Evolutionary conservation across 2,888 invertebrate species (phyloP), one percentile per base, ranked within the genome.

Genomic region (Protodeltote pygarga): DNA sequence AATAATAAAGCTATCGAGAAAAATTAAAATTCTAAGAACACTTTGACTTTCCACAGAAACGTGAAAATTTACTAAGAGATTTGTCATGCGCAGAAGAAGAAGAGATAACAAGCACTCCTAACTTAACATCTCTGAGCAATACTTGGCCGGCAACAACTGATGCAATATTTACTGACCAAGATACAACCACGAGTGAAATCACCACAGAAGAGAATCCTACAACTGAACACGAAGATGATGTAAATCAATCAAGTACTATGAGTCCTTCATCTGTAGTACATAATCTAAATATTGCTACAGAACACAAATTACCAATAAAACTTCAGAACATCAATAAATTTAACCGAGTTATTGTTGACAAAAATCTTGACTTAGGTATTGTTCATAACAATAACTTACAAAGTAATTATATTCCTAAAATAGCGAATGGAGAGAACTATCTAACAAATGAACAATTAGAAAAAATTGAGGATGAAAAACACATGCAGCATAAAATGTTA

Each of bases 61-160:
- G 93, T 1, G 94, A 94, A 71, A 93, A 94, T 33, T 89, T 95
- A 58, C 83, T 94, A 24, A 90, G 86, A 65, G 93, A 94, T 55
- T 81, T 95, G 14, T 93, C 94, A 1, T 95, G 95, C 71, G 81
- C 85, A 6, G 93, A 93, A 49, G 88, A 91, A 48, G 89, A 92
- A 41, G 92, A 92, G 32, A 67, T 75, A 17, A 81, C 86, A 23
- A 89, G 79, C 32, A 57, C 80, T 34, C 35, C 68, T 5, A 71
- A 53, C 44, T 46, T 71, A 9, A 66, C 69, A 15, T 75, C 82
- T 32, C 71, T 76, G 11, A 72, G 69, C 21, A 73, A 71, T 5
- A 73, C 74, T 3, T 78, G 81, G 71, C 63, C 77, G 11, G 60
- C 65, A 8, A 73, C 78, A 14, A 74, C 79, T 14, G 88, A 85